These are phyloP conservation scores for Thaumetopoea pityocampa DNA, from an alignment of 1,140 invertebrate species.

Conservation along the genomic window DNA sequence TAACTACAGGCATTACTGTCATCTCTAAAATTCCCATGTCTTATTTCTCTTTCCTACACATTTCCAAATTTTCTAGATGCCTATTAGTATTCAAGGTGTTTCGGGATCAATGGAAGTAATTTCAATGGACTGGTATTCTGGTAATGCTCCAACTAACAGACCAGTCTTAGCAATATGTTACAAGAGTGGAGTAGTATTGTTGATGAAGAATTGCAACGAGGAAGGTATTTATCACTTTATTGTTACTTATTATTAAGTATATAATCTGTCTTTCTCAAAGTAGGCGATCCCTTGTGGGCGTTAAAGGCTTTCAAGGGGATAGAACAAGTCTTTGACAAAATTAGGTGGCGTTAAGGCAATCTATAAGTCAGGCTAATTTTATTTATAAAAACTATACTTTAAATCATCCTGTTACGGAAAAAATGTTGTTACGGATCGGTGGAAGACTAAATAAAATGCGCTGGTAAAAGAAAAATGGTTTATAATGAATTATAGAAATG, in stretches of 20 bases:
- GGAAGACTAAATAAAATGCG: no score
- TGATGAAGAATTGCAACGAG: conserved; percentile 94
- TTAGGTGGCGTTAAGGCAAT: no score
- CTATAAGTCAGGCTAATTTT: no score
- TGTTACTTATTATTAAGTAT: conserved; percentile 1
- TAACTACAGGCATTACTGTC: neutral
- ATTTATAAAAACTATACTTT: no score
- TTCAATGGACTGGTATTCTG: conserved; percentile 92
- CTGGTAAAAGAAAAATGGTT: no score
- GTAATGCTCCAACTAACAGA: conserved; percentile 81
- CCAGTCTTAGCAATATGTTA: conserved; percentile 92
- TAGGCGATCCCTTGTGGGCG: no score
- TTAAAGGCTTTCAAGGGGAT: no score
- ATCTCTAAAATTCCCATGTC: neutral
- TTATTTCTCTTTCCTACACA: neutral
- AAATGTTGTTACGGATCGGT: no score
- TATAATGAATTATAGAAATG: no score
- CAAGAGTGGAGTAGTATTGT: conserved; percentile 88
- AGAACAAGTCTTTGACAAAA: no score
- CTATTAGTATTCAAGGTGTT: conserved; percentile 80
- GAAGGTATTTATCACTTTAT: conserved; percentile 77
- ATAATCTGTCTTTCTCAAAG: no score
- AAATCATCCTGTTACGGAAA: no score
- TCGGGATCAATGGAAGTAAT: conserved; percentile 78
- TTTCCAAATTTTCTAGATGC: conserved; percentile 75